phyloP scores from a whole-genome alignment of 1,140 invertebrate species.

The Drosophila willistoni region DNA sequence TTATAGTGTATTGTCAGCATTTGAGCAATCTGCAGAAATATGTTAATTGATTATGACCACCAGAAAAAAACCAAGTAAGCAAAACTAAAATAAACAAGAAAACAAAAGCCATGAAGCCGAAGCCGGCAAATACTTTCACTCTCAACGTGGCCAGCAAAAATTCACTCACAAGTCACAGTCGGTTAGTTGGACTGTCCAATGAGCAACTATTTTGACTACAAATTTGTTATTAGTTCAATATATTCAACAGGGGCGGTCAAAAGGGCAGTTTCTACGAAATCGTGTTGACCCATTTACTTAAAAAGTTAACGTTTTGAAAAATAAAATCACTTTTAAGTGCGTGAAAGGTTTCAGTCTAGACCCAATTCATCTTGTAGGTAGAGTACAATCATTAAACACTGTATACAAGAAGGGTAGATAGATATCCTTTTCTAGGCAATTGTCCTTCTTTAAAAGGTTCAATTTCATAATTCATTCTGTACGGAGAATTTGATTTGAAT shows the following conservation, averaged over 20 bases:
- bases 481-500: no score
- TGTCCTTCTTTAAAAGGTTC: no score
- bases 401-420: no score
- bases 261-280: neutral
- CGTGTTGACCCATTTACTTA: neutral
- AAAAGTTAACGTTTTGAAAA: neutral
- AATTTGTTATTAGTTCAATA: slow-evolving; percentile 1
- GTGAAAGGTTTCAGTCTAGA: no score
- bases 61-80: slow-evolving; percentile 21
- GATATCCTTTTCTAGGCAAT: no score
- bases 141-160: slow-evolving; percentile 6
- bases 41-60: slow-evolving; percentile 48
- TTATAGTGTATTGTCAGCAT: slow-evolving; percentile 35
- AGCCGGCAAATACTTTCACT: slow-evolving; percentile 19
- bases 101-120: neutral
- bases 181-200: neutral
- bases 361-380: no score
- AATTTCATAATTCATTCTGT: no score
- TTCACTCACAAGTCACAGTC: neutral
- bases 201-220: neutral
- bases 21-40: slow-evolving; percentile 41
- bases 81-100: slow-evolving; percentile 18
- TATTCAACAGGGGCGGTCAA: neutral
- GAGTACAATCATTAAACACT: no score
- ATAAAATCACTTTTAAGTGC: no score